phyloP scores from a whole-genome alignment of 2,888 invertebrate species.

The Falcaria lacertinaria region DNA sequence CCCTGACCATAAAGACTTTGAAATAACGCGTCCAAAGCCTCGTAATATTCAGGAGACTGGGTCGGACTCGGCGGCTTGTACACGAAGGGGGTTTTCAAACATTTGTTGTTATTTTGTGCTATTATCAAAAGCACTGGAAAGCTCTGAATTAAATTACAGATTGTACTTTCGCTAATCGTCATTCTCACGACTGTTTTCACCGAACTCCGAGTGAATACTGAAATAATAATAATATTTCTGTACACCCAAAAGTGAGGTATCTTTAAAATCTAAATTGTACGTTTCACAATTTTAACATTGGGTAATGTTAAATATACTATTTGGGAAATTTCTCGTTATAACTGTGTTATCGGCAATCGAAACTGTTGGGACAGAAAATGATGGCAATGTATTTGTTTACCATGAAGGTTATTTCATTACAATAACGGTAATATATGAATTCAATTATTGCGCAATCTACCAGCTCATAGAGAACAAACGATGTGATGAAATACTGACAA shows the following conservation, averaged over 20 bases:
- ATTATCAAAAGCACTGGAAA: constrained; percentile 65
- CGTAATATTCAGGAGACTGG: constrained; percentile 64
- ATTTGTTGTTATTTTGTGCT: constrained; percentile 58
- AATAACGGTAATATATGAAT: background rate
- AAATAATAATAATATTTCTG: constrained; percentile 3
- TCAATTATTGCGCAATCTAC: background rate
- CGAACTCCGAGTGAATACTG: constrained; percentile 16
- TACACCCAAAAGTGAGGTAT: constrained; percentile 27
- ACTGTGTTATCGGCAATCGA: background rate
- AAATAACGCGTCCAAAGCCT: constrained; percentile 58
- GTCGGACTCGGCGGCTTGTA: constrained; percentile 65
- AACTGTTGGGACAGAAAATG: background rate
- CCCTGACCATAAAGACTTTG: constrained; percentile 44
- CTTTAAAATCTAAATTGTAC: constrained; percentile 23
- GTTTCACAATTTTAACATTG: constrained; percentile 17
- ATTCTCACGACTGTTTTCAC: constrained; percentile 25
- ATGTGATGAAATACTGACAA: too few relatives aligned
- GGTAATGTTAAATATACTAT: constrained; percentile 4
- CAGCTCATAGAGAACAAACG: too few relatives aligned
- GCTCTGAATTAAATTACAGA: constrained; percentile 59
- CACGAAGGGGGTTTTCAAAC: constrained; percentile 56
- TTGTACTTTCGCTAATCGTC: constrained; percentile 54
- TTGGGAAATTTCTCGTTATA: background rate
- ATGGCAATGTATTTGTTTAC: background rate
- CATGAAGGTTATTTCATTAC: background rate